A percentile compares a stretch with the other conserved stretches of the same genome.
phyloP scores from a whole-genome alignment of 2,888 invertebrate genomes.

The Tenthredo mesomela region DNA sequence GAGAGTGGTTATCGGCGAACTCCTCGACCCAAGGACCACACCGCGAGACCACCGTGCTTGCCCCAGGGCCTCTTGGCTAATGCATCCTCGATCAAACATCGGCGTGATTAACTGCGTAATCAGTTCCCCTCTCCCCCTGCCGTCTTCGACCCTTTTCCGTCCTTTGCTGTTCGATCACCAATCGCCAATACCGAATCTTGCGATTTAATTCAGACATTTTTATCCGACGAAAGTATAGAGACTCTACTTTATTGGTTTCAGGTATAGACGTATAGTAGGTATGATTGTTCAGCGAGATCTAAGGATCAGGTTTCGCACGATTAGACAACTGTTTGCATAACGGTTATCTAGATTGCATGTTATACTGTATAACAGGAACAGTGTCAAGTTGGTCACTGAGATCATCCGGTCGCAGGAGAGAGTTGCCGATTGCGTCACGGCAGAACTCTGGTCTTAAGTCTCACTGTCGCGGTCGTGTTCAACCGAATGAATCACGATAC shows the following conservation, averaged over 20 bases:
- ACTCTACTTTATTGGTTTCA: background rate
- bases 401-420: conserved; percentile 45
- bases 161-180: conserved; percentile 35
- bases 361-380: background rate
- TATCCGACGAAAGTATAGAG: background rate
- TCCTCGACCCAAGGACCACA: conserved; percentile 71
- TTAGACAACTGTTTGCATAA: conserved; percentile 32
- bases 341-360: background rate
- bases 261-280: background rate
- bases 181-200: conserved; percentile 20
- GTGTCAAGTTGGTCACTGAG: conserved; percentile 39
- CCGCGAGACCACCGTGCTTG: conserved; percentile 76
- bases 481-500: conserved; percentile 32
- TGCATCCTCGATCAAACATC: conserved; percentile 72
- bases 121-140: conserved; percentile 53
- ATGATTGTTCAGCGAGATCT: background rate
- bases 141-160: background rate
- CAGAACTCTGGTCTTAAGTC: conserved; percentile 19
- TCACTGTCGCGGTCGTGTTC: background rate
- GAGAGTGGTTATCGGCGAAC: conserved; percentile 54
- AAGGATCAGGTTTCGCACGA: conserved; percentile 6
- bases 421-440: conserved; percentile 44
- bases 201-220: background rate
- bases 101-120: conserved; percentile 67
- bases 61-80: conserved; percentile 68